Base-by-base conservation (phyloP, 1,140 invertebrate genomes). In the Probaryconus sp. region DNA sequence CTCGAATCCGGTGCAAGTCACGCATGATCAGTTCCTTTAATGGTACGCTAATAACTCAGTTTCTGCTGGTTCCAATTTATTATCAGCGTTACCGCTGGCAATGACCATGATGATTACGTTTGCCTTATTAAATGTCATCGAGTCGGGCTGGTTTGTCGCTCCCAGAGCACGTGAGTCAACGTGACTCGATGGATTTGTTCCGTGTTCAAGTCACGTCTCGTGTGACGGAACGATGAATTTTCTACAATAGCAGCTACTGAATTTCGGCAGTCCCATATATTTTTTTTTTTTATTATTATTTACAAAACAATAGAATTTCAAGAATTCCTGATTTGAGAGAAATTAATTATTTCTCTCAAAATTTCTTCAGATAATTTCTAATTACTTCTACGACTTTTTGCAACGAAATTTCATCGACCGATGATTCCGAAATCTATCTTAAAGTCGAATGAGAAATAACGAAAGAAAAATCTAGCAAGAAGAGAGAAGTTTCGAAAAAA, bases 161-260 rank as follows among this genome's bases (percentile, higher is more conserved):
- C 50, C 50, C 55, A 50, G 35, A 78, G 67, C 83, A 80, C 83
- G 82, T 85, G 80, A 85, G 74, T 55, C 68, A 56, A 68, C 80
- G 81, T 83, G 81, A 85, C 83, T 84, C 76, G 80, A 84, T 83
- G 81, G 73, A 85, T 87, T 87, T 83, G 83, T 85, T 83, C 83
- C 81, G 84, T 78, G 71, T 82, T 79, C 78, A 71, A 78, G 69
- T 83, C 77, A 81, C 81, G 77, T 76, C 40, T 28, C 65, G 61
- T 7, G 48, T 72, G 56, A 70, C 42, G 50, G 48, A 38, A 45
- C 64, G 63, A 81, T 80, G 72, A 78, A 79, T 80, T 79, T 69
- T 67, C 42, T 37, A 77, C 73, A 78, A 55, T 42, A 74, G 65
- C 64, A 73, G 69, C 53, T 60, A 5, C 28, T 14, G 11, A 4